These are phyloP conservation scores for Dufourea novaeangliae DNA, from an alignment of 1,140 invertebrate genomes.

Conservation along the genomic window DNA sequence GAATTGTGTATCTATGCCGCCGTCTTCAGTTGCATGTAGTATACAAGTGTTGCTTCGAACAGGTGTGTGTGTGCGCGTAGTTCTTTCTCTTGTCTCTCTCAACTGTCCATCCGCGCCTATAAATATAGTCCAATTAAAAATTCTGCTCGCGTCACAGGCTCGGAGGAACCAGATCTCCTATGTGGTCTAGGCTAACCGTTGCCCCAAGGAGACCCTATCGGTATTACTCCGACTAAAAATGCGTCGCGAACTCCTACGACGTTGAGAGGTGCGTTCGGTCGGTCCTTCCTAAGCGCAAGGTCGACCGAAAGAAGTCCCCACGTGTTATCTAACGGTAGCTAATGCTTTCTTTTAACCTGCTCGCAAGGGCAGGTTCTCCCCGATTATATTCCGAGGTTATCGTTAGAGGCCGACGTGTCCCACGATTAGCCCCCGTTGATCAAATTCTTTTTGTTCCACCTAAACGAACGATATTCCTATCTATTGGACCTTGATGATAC, in stretches of 20 bases:
- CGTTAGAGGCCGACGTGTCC: conserved; percentile 34
- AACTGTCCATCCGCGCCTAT: not conserved
- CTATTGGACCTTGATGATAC: conserved; percentile 58
- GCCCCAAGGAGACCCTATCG: not conserved
- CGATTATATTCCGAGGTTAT: not conserved
- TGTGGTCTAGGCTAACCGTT: not conserved
- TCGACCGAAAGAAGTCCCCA: not conserved
- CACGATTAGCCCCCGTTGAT: conserved; percentile 47
- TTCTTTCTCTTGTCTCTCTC: too few relatives aligned
- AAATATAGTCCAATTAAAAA: not conserved
- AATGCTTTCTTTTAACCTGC: too few relatives aligned
- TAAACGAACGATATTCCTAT: conserved; percentile 50
- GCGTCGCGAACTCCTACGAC: not conserved
- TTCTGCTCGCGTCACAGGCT: not conserved
- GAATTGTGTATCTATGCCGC: too few relatives aligned
- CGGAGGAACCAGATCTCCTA: not conserved
- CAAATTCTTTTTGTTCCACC: conserved; percentile 41
- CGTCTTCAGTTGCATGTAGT: too few relatives aligned
- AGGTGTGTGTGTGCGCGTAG: not conserved
- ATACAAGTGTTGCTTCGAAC: too few relatives aligned
- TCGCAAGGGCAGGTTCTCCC: conserved; percentile 19
- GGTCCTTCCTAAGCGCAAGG: not conserved
- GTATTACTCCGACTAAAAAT: not conserved
- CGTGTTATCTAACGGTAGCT: too few relatives aligned
- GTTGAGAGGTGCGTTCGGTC: not conserved